Percentiles rank a stretch among this genome's conserved stretches.
These are phyloP conservation scores for Sycophila sp. DNA, from an alignment of 1,140 invertebrate species.

Conservation along the genomic window DNA sequence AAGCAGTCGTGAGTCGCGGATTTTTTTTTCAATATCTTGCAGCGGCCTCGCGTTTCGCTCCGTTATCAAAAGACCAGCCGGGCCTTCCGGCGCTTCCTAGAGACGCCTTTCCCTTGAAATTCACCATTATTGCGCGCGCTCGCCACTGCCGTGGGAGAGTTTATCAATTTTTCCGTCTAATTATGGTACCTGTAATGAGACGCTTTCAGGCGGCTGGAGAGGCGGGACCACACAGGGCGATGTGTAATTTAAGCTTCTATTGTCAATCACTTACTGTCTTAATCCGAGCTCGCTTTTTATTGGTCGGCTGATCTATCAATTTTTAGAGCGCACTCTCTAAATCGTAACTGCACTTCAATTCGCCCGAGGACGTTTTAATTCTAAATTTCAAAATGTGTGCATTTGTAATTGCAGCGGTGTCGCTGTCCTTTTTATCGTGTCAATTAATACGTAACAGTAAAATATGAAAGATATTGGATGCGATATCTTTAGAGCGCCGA, in stretches of 20 bases:
- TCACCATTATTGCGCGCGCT: neutral
- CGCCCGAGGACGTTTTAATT: too few relatives aligned
- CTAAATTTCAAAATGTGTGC: too few relatives aligned
- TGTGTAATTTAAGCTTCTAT: conserved; percentile 12
- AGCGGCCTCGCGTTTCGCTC: neutral
- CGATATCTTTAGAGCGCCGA: neutral
- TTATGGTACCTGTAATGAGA: conserved; percentile 25
- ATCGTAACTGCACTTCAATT: too few relatives aligned
- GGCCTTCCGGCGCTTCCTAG: neutral
- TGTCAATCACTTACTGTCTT: neutral
- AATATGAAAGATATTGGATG: conserved; percentile 8
- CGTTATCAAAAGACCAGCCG: neutral
- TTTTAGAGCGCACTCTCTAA: too few relatives aligned
- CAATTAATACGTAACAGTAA: too few relatives aligned
- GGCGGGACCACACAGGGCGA: conserved; percentile 22
- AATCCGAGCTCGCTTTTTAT: neutral
- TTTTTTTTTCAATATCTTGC: too few relatives aligned
- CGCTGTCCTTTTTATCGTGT: too few relatives aligned
- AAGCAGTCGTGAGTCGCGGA: conserved; percentile 1
- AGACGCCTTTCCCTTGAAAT: neutral
- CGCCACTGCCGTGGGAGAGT: conserved; percentile 27
- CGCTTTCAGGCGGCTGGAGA: neutral
- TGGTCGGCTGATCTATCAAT: too few relatives aligned
- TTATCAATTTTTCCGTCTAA: conserved; percentile 37
- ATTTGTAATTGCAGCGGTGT: too few relatives aligned